Percentiles rank a stretch among this genome's conserved stretches.
Conservation (phyloP, 2,797 vertebrate species). For the Cirrhinus molitorella region DNA sequence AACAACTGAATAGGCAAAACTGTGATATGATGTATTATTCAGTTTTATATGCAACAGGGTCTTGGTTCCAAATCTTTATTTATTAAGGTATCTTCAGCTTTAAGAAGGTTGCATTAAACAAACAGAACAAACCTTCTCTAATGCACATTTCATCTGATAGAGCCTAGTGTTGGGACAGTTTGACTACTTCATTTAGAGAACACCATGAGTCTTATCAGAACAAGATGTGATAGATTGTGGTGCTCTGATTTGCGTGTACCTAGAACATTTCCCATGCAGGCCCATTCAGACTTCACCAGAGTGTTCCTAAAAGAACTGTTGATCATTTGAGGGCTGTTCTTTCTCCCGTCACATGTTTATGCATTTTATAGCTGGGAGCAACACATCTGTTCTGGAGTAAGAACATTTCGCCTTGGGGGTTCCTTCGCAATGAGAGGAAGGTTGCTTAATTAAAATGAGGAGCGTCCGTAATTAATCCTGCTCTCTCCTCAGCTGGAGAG, state of each 20-base stretch:
- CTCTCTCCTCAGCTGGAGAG: constrained; percentile 66
- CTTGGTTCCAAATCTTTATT: background rate
- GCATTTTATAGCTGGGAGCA: constrained; percentile 37
- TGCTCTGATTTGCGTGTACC: constrained; percentile 2
- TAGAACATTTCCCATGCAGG: constrained; percentile 17
- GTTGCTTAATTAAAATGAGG: constrained; percentile 72
- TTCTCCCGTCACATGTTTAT: constrained; percentile 30
- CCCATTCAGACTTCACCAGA: background rate
- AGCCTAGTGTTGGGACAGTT: background rate
- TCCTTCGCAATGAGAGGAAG: constrained; percentile 62
- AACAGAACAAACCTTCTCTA: constrained; percentile 10
- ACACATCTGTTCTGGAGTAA: constrained; percentile 39
- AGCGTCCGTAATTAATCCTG: constrained; percentile 70
- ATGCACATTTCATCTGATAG: constrained; percentile 6
- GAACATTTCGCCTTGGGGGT: constrained; percentile 11
- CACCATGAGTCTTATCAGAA: background rate
- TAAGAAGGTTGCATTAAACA: background rate
- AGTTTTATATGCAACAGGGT: background rate
- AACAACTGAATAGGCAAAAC: no score
- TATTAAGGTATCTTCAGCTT: background rate
- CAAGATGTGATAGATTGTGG: constrained; percentile 36
- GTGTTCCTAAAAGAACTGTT: background rate
- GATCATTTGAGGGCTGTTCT: constrained; percentile 21
- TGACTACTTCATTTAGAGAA: constrained; percentile 6
- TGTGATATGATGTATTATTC: no score